Base-by-base conservation (phyloP, 64 coral and sea anemone species). In the Actinia equina region DNA sequence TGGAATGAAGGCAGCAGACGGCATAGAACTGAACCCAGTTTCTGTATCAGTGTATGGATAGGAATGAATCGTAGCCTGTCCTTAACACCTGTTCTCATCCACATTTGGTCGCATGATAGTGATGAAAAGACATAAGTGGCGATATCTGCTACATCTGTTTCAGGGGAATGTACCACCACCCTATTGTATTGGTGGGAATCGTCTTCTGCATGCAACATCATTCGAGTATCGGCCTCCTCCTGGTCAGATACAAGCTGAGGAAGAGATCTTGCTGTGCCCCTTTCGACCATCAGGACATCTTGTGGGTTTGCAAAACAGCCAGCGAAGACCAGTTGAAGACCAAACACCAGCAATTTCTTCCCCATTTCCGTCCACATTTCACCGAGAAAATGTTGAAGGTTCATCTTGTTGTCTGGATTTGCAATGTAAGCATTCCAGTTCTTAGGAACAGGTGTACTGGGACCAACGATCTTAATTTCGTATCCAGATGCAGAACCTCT, bases 221-320 rank as follows among this genome's bases (percentile, higher is more conserved):
- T 59, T 17, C 49, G 44, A 52, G 77, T 55, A 58, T 88, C 87
- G 17, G 49, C 87, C 37, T 89, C 87, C 19, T 57, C 79, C 22
- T 80, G 87, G 55, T 78, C 71, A 55, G 79, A 80, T 60, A 55
- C 25, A 23, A 71, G 25, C 19, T 56, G 51, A 62, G 60, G 52
- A 43, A 43, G 52, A 57, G 83, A 85, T 59, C 55, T 20, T 63
- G 15, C 67, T 59, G 42, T 85, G 83, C 55, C 59, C 16, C n/a
- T 57, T n/a, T 27, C 52, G 15, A 52, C 78, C 6, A 49, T 23
- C 22, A 15, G 76, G 83, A 26, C 78, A 44, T 80, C 86, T 19
- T 86, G 52, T 8, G 89, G 83, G 91, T 95, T 86, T 43, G 42
- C 89, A 78, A 92, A 91, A 46, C 94, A 89, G 20, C 93, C 93